Conservation (phyloP, 2,888 invertebrate species). For the Lampropteryx suffumata region DNA sequence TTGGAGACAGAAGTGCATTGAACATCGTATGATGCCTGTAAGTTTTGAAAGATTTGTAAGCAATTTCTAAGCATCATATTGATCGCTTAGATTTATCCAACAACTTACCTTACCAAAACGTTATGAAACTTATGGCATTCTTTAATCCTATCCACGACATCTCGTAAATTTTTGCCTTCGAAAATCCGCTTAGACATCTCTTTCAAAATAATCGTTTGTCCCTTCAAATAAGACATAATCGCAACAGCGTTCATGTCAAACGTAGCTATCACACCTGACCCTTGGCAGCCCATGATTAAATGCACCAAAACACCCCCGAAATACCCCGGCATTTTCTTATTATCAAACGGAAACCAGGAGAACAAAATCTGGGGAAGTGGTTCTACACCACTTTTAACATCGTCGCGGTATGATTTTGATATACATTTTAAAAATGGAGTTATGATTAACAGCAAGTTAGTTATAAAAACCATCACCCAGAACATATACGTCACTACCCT, state of each 20-base stretch:
- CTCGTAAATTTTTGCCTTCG: conserved; percentile 22
- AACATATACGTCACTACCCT: conserved; percentile 53
- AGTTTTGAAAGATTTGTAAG: conserved; percentile 17
- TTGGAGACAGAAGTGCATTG: conserved; percentile 53
- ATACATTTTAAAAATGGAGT: conserved; percentile 52
- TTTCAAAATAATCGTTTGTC: conserved; percentile 54
- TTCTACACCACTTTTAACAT: conserved; percentile 45
- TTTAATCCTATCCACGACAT: conserved; percentile 46
- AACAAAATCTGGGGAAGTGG: conserved; percentile 56
- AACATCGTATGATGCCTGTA: conserved; percentile 50
- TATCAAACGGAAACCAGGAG: conserved; percentile 68
- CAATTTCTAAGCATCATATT: too few species aligned
- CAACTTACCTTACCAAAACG: conserved; percentile 52
- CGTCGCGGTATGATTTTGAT: conserved; percentile 43
- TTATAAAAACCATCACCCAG: conserved; percentile 51
- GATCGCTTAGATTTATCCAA: not conserved
- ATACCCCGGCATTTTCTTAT: conserved; percentile 56
- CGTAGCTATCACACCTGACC: conserved; percentile 49
- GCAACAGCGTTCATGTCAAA: conserved; percentile 57
- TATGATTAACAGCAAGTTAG: conserved; percentile 42
- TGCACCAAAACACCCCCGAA: conserved; percentile 46
- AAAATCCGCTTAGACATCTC: conserved; percentile 51
- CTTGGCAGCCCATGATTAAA: conserved; percentile 47
- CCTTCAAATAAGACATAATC: conserved; percentile 62
- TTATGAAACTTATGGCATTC: conserved; percentile 63